Evolutionary conservation across 2,113 vertebrate genomes (phyloP).

Genomic region (Phasianus colchicus): DNA sequence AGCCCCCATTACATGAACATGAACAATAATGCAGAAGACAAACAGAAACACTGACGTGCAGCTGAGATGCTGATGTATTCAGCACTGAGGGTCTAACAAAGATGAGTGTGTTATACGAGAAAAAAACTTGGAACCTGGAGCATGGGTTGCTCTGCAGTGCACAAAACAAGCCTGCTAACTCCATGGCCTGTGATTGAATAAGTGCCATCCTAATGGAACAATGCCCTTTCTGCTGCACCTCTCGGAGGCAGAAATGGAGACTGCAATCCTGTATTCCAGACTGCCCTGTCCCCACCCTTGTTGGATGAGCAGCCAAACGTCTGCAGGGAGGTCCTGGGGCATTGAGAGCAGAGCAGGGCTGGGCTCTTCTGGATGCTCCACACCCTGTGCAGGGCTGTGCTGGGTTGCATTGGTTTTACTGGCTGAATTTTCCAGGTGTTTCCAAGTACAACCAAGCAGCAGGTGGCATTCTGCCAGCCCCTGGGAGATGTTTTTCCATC

Average conservation of each 20-base stretch:
- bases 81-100: not conserved
- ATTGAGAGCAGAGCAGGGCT: not conserved
- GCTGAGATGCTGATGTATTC: not conserved
- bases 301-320: not conserved
- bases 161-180: no score
- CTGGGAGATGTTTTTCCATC: not conserved
- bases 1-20: not conserved
- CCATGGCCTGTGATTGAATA: not conserved
- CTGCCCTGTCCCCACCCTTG: constrained; percentile 57
- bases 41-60: not conserved
- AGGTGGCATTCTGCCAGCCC: not conserved
- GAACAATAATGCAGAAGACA: not conserved
- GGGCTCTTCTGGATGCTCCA: not conserved
- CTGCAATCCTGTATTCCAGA: constrained; percentile 66
- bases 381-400: not conserved
- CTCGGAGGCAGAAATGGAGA: constrained; percentile 4
- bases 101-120: not conserved
- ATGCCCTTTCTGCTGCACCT: not conserved
- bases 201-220: not conserved
- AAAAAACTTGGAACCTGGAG: not conserved
- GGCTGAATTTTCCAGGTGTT: not conserved
- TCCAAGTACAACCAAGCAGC: not conserved
- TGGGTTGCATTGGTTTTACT: not conserved
- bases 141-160: not conserved
- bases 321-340: constrained; percentile 36